Evolutionary conservation across 2,888 invertebrate species (phyloP), one percentile per base, ranked within the genome.

Genomic region (Torymus tubicola): DNA sequence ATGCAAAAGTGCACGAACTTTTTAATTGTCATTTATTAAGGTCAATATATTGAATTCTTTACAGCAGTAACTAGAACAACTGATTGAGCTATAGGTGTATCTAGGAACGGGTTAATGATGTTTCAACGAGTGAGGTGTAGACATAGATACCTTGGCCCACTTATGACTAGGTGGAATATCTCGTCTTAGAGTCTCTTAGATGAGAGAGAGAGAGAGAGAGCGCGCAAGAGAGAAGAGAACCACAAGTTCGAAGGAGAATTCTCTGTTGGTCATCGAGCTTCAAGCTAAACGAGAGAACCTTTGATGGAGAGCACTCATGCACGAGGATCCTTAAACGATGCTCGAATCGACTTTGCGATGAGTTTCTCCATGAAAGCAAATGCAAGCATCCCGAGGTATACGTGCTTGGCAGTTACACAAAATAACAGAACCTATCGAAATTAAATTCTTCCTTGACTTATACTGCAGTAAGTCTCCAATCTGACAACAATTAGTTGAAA

Each of bases 191-290:
- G 61, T 57, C 65, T 65, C 18, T 57, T 73, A 57, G 57, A 53
- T 55, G 24, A 69, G 53, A 64, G 76, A 63, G 31, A 31, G 31
- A 31, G 31, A 31, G 24, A 24, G 24, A 24, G 24, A 69, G 53
- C 31, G 69, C 18, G 63, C 42, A 57, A 57, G 14, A 21, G 53
- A 14, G 55, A 50, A 68, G 55, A 63, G 31, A 31, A 5, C 61
- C 53, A 31, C 69, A 42, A 63, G 55, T 64, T 57, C 14, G 16
- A 60, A 14, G 55, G 57, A 68, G 55, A 63, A 70, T 53, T 50
- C 70, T 65, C 68, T 53, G 76, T 70, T 78, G 78, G 72, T 72
- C 78, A 72, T 78, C 72, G 52, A 78, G 68, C 73, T 68, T 68
- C 57, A 5, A 53, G 57, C 18, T 53, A 60, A 71, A 68, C 3